Evolutionary conservation across 2,797 vertebrate genomes (phyloP).

Genomic region (Macropodus opercularis): DNA sequence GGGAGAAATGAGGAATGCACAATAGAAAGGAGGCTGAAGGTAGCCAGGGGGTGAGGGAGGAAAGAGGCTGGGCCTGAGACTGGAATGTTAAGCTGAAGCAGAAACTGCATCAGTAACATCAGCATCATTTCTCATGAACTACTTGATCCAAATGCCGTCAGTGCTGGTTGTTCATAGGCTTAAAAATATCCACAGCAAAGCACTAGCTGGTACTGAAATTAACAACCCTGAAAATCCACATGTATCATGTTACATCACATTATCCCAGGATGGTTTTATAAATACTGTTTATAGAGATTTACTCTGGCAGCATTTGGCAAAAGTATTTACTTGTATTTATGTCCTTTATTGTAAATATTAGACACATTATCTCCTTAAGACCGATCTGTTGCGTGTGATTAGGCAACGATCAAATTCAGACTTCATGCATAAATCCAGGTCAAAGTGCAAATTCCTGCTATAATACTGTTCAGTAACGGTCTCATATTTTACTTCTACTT

Average conservation of each 20-base stretch:
- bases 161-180: too few relatives aligned
- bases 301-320: neutral
- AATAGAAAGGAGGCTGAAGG: constrained; percentile 60
- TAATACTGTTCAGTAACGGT: neutral
- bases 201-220: neutral
- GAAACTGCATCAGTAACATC: constrained; percentile 29
- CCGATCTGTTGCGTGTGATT: neutral
- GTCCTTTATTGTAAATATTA: constrained; percentile 1
- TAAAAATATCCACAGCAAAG: too few relatives aligned
- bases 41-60: constrained; percentile 47
- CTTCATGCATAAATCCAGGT: neutral
- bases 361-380: neutral
- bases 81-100: constrained; percentile 68
- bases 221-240: constrained; percentile 1
- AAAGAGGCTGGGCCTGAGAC: constrained; percentile 44
- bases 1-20: constrained; percentile 46
- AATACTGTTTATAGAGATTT: neutral
- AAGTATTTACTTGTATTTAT: neutral
- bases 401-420: neutral
- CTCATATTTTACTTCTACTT: neutral
- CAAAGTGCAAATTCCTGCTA: neutral
- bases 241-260: neutral
- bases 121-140: neutral
- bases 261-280: constrained; percentile 6
- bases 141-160: neutral